Conservation (phyloP, 2,113 vertebrate genomes). For the Catharus minimus region DNA sequence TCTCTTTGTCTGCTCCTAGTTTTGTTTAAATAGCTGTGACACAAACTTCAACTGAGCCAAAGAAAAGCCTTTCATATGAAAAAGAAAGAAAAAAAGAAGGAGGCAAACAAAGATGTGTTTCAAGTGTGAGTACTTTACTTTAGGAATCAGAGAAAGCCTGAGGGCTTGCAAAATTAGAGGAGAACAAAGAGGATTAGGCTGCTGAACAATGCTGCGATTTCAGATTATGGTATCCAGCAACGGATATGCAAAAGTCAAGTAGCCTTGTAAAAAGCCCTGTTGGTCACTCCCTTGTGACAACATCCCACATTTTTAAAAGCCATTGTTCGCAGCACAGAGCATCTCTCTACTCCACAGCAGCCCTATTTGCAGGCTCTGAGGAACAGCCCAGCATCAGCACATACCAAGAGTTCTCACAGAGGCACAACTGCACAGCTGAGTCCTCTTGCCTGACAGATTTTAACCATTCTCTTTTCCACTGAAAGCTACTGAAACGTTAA, state of each 20-base stretch:
- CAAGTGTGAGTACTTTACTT: constrained; percentile 38
- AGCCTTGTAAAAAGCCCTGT: constrained; percentile 41
- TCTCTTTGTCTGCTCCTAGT: constrained; percentile 30
- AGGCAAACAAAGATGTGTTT: constrained; percentile 53
- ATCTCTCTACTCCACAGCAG: not conserved
- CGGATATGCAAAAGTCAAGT: constrained; percentile 63
- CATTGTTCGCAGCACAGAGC: constrained; percentile 8
- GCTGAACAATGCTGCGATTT: constrained; percentile 50
- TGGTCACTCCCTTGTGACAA: constrained; percentile 39
- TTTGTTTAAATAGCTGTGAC: constrained; percentile 31
- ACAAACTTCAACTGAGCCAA: not conserved
- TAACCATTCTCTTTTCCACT: not conserved
- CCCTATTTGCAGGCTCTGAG: not conserved
- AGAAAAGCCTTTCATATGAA: constrained; percentile 18
- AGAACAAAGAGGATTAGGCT: constrained; percentile 68
- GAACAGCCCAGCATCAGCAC: not conserved
- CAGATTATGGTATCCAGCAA: constrained; percentile 62
- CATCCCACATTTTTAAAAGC: not conserved
- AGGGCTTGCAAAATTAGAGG: constrained; percentile 56
- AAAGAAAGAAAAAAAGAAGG: constrained; percentile 17
- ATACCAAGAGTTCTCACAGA: not conserved
- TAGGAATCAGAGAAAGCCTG: constrained; percentile 44
- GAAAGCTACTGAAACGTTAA: not conserved
- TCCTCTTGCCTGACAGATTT: not conserved
- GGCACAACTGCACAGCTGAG: not conserved